phyloP scores from a whole-genome alignment of 2,113 vertebrate genomes.

The Myodes glareolus region DNA sequence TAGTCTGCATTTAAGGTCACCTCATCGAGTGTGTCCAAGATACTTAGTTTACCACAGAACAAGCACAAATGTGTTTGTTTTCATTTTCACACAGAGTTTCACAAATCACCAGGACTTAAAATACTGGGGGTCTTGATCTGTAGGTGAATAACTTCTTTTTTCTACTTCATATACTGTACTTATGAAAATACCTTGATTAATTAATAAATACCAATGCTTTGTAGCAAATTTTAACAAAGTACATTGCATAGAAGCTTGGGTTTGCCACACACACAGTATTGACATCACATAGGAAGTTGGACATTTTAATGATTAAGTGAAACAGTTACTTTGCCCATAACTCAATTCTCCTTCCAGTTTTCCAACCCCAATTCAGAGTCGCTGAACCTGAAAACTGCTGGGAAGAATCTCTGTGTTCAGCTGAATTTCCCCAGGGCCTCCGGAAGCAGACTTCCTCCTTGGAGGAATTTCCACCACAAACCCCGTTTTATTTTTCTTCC shows the following conservation, averaged over 20 bases:
- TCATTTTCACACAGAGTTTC: conserved; percentile 30
- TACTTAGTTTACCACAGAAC: conserved; percentile 56
- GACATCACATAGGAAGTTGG: background rate
- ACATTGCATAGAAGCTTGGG: background rate
- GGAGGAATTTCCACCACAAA: background rate
- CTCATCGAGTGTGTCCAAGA: conserved; percentile 39
- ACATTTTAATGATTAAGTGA: conserved; percentile 68
- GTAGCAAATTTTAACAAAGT: conserved; percentile 37
- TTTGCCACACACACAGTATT: background rate
- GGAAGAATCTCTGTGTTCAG: conserved; percentile 26
- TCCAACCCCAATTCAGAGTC: conserved; percentile 69
- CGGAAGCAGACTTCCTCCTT: background rate
- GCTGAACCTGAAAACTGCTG: conserved; percentile 73
- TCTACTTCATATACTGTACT: conserved; percentile 42
- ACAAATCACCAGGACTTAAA: conserved; percentile 57
- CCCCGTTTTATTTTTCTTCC: background rate
- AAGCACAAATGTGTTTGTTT: background rate
- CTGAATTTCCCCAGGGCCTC: background rate
- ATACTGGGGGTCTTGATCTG: conserved; percentile 48
- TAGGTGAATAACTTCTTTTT: conserved; percentile 56
- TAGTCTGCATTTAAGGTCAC: conserved; percentile 47
- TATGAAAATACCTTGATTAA: conserved; percentile 30
- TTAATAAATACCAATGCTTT: conserved; percentile 57
- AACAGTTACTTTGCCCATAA: conserved; percentile 63
- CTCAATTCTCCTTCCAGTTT: conserved; percentile 63